Percentiles rank a stretch among this genome's conserved stretches.
These are phyloP conservation scores for Meganola albula DNA, from an alignment of 2,888 invertebrate genomes.

Conservation along the genomic window DNA sequence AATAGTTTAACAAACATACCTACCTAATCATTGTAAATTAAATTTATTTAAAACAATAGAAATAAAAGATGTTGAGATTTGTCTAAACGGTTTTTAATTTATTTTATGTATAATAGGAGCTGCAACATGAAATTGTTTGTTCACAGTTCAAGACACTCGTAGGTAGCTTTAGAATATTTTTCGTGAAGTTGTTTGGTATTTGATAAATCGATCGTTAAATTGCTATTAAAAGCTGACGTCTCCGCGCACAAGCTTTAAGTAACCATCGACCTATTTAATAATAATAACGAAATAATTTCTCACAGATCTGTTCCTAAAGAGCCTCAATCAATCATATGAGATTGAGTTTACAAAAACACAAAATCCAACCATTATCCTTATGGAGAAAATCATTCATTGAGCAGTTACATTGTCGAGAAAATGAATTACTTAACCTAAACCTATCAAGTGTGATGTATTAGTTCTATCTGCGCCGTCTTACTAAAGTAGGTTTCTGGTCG, in stretches of 20 bases:
- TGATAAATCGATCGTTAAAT: too few relatives aligned
- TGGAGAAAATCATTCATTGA: conserved; percentile 55
- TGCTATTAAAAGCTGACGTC: too few relatives aligned
- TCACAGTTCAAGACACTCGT: too few relatives aligned
- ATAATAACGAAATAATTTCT: conserved; percentile 52
- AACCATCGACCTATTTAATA: conserved; percentile 30
- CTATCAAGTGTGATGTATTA: conserved; percentile 37
- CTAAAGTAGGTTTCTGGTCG: too few relatives aligned
- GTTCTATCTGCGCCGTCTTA: conserved; percentile 24
- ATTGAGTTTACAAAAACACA: conserved; percentile 56
- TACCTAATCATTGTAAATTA: conserved; percentile 32
- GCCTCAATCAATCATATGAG: conserved; percentile 61
- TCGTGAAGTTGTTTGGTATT: too few relatives aligned
- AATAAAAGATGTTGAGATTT: conserved; percentile 52
- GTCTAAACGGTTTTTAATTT: too few relatives aligned
- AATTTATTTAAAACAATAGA: conserved; percentile 47
- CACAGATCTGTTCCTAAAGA: conserved; percentile 55
- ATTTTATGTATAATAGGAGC: too few relatives aligned
- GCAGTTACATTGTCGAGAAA: conserved; percentile 39
- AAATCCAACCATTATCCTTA: conserved; percentile 54
- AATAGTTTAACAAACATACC: conserved; percentile 34
- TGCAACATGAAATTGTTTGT: too few relatives aligned
- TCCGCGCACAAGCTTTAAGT: too few relatives aligned
- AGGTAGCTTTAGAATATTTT: too few relatives aligned
- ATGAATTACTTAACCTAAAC: conserved; percentile 42